These are phyloP conservation scores for Calcarius lapponicus DNA, from an alignment of 2,797 vertebrate species.

Conservation along the genomic window DNA sequence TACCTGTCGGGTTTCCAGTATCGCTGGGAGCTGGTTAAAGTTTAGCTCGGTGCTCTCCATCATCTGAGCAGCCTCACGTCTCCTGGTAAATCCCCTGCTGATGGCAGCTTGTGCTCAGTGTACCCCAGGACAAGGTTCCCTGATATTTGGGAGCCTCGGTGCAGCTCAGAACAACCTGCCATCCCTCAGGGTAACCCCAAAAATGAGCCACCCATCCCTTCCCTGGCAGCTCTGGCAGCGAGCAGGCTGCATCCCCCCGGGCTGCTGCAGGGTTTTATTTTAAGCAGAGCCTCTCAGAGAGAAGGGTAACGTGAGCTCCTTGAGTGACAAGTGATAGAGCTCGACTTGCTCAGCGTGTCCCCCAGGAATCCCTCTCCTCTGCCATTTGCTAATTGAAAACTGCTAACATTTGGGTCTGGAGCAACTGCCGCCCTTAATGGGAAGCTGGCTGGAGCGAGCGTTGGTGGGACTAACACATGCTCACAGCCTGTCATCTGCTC, in stretches of 20 bases:
- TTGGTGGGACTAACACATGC: conserved; percentile 46
- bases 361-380: conserved; percentile 51
- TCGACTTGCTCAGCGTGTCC: conserved; percentile 41
- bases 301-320: conserved; percentile 46
- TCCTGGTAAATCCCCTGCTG: not conserved
- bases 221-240: not conserved
- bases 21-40: conserved; percentile 12
- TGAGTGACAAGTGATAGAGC: conserved; percentile 52
- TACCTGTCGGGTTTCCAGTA: not conserved
- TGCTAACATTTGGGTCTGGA: conserved; percentile 49
- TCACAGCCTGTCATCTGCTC: conserved; percentile 49
- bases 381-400: conserved; percentile 68
- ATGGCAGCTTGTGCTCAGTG: rapidly evolving
- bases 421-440: conserved; percentile 43
- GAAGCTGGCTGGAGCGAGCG: conserved; percentile 31
- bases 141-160: not conserved
- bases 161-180: not conserved
- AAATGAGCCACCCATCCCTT: not conserved
- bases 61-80: rapidly evolving
- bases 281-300: not conserved
- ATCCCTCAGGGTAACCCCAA: not conserved
- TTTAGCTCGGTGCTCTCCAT: not conserved
- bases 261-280: conserved; percentile 23
- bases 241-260: not conserved
- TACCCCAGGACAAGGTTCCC: not conserved